Percentiles rank a stretch among this genome's conserved stretches.
Evolutionary conservation across 2,113 vertebrate species (phyloP).

Genomic region (Eulacestoma nigropectus): DNA sequence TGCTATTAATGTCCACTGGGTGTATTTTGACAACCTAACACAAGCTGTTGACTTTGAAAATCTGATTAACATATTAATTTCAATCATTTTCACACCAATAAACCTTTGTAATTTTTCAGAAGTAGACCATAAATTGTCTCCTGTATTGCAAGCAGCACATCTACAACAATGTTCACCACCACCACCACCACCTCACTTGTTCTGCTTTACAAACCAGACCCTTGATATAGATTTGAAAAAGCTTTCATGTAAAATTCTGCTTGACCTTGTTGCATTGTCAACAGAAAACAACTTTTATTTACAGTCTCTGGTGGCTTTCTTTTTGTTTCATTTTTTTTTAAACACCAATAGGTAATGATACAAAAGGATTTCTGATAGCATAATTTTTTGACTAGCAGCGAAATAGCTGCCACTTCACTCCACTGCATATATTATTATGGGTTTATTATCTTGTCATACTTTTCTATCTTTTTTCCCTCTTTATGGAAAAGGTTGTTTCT

Average conservation of each 20-base stretch:
- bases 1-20: not conserved
- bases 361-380: constrained; percentile 30
- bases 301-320: constrained; percentile 20
- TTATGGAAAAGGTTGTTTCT: not conserved
- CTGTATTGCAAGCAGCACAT: not conserved
- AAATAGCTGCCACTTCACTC: constrained; percentile 15
- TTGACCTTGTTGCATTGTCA: constrained; percentile 34
- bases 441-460: not conserved
- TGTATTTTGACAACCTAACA: not conserved
- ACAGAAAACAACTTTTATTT: constrained; percentile 26
- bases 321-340: not conserved
- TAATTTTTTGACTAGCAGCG: constrained; percentile 35
- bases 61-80: not conserved
- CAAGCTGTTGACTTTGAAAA: not conserved
- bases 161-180: not conserved
- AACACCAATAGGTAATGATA: not conserved
- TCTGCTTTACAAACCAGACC: not conserved
- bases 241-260: not conserved
- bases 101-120: not conserved
- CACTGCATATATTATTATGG: not conserved
- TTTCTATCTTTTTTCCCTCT: not conserved
- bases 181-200: not conserved
- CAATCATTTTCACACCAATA: not conserved
- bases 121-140: not conserved
- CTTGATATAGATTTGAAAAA: constrained; percentile 26